Base-by-base conservation (phyloP, 53 echinoderm and acorn worm genomes). In the Hippasteria phrygiana region DNA sequence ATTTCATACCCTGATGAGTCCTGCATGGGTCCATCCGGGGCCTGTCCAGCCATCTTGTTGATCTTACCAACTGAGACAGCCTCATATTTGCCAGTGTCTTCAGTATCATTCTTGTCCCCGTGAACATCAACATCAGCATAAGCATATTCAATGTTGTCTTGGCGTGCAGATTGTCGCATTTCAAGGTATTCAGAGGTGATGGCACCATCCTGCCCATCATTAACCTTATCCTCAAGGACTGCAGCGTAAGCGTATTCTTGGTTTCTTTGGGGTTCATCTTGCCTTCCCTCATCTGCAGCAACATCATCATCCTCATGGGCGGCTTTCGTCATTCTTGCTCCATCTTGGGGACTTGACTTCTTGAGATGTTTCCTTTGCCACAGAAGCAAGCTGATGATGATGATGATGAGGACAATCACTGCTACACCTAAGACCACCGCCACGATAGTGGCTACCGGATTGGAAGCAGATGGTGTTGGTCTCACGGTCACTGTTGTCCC, bases 281-380 rank as follows among this genome's bases (percentile, higher is more conserved):
- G 22, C 8, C 8, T 18, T 59, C 2, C 26, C 59, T 12, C 26
- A 8, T 4, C 59, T 59, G n/a, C 17, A 18, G 20, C 59, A 24
- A n/a, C n/a, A n/a, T 24, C 26, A 24, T 59, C 26, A 26, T 59
- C n/a, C 59, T 59, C 59, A 24, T 59, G n/a, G 59, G 22, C 26
- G 6, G 59, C 26, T 59, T 59, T 6, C 3, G 59, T 59, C 59
- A 59, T 59, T 14, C 20, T 53, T 55, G 48, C 33, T 31, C 70
- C 75, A 13, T n/a, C 14, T 43, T 40, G 88, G 20, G 39, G 46
- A 28, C 51, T 51, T 51, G 34, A 75, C 88, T 48, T 59, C 26
- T 26, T 22, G 26, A 0, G 20, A 59, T 59, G 24, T 26, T 59
- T 59, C 26, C 59, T 59, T 59, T 59, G 59, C 59, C 27, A 59